phyloP scores from a whole-genome alignment of 2,797 vertebrate species.

The Micropoecilia bifurca region DNA sequence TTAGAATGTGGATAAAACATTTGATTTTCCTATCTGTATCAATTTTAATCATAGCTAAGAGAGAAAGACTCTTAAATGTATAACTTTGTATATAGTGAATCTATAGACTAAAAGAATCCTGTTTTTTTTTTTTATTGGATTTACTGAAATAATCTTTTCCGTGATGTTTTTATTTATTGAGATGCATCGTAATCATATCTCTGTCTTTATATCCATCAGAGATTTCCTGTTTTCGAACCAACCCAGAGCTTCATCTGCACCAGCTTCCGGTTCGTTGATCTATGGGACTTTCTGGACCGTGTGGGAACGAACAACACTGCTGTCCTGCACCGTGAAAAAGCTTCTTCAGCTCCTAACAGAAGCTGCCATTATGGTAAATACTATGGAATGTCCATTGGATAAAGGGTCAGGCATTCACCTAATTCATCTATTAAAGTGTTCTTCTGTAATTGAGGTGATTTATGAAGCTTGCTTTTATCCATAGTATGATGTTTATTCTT shows the following conservation, averaged over 20 bases:
- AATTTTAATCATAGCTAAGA: background rate
- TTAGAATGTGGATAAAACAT: background rate
- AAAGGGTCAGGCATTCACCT: background rate
- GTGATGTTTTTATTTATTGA: background rate
- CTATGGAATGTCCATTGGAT: constrained; percentile 5
- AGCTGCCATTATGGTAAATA: constrained; percentile 58
- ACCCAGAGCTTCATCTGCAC: constrained; percentile 28
- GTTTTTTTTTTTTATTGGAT: background rate
- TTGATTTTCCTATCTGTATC: background rate
- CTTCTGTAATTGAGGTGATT: background rate
- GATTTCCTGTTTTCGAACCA: constrained; percentile 36
- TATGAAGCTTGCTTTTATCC: background rate
- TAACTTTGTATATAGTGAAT: background rate
- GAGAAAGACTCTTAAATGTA: background rate
- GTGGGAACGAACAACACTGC: constrained; percentile 79
- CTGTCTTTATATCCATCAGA: constrained; percentile 42
- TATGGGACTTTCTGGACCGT: constrained; percentile 80
- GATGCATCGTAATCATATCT: background rate
- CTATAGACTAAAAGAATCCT: background rate
- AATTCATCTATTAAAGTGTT: background rate
- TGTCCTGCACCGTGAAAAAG: constrained; percentile 74
- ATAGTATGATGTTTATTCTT: constrained; percentile 16
- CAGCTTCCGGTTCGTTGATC: constrained; percentile 65
- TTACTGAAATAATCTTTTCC: background rate
- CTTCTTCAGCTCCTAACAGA: constrained; percentile 70